A percentile compares a stretch with the other conserved stretches of the same genome.
Evolutionary conservation across 2,888 invertebrate genomes (phyloP).

Genomic region (Exocentrus adspersus): DNA sequence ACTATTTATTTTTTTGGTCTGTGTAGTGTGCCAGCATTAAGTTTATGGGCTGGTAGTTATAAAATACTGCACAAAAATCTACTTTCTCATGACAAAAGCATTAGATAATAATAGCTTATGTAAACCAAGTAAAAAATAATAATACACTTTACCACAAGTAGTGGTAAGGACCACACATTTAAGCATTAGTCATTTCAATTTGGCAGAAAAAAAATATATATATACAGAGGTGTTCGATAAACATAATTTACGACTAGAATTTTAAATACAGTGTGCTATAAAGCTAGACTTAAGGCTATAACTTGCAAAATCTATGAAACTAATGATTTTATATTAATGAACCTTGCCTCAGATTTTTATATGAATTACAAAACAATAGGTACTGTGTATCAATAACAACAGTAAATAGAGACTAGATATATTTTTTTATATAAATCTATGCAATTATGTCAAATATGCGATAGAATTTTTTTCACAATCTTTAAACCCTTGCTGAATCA

Average conservation of each 20-base stretch:
- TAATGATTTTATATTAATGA: too few relatives aligned
- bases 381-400: too few relatives aligned
- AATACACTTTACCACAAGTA: conserved; percentile 36
- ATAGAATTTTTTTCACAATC: too few relatives aligned
- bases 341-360: too few relatives aligned
- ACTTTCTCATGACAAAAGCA: conserved; percentile 28
- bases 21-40: conserved; percentile 23
- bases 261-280: too few relatives aligned
- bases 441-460: neutral
- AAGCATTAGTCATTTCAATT: conserved; percentile 23
- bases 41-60: conserved; percentile 30
- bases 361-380: too few relatives aligned
- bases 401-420: too few relatives aligned
- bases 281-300: too few relatives aligned
- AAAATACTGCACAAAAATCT: conserved; percentile 10
- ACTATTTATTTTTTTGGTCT: conserved; percentile 24
- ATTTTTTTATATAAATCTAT: neutral
- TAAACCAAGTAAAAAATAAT: conserved; percentile 39
- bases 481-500: too few relatives aligned
- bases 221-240: too few relatives aligned
- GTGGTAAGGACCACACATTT: conserved; percentile 30
- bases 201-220: conserved; percentile 10
- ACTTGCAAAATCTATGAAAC: too few relatives aligned
- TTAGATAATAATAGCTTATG: conserved; percentile 29
- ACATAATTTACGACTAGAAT: too few relatives aligned